These are phyloP conservation scores for Stenoptilia bipunctidactyla DNA, from an alignment of 2,888 invertebrate species.

Conservation along the genomic window DNA sequence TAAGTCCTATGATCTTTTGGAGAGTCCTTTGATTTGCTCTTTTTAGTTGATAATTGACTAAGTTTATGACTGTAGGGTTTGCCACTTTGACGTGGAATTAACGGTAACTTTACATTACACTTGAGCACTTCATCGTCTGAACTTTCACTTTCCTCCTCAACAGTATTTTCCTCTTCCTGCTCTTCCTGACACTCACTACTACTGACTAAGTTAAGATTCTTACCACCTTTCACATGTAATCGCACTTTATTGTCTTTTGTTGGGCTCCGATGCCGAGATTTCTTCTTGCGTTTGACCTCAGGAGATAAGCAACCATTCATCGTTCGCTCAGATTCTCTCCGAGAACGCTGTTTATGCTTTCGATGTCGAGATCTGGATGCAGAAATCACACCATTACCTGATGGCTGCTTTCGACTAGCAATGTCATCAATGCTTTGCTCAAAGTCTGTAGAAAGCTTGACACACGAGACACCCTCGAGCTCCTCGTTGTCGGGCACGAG, in stretches of 20 bases:
- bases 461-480: constrained; percentile 41
- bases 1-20: constrained; percentile 46
- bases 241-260: constrained; percentile 39
- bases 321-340: constrained; percentile 38
- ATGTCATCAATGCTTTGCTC: constrained; percentile 66
- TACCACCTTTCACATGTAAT: constrained; percentile 61
- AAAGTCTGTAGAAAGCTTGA: constrained; percentile 64
- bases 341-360: constrained; percentile 55
- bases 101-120: constrained; percentile 59
- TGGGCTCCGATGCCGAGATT: constrained; percentile 39
- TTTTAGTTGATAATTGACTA: constrained; percentile 69
- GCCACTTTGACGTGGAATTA: constrained; percentile 54
- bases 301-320: constrained; percentile 47
- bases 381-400: constrained; percentile 45
- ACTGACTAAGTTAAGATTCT: constrained; percentile 66
- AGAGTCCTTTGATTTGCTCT: constrained; percentile 48
- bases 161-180: constrained; percentile 29
- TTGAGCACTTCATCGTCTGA: constrained; percentile 62
- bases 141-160: constrained; percentile 40
- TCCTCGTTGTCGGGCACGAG: constrained; percentile 34
- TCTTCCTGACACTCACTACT: constrained; percentile 58
- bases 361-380: constrained; percentile 44
- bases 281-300: constrained; percentile 50
- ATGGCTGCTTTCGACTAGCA: constrained; percentile 46
- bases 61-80: constrained; percentile 70